Evolutionary conservation across 1,140 invertebrate species (phyloP), one percentile per base, ranked within the genome.

Genomic region (Schlechtendalia chinensis): DNA sequence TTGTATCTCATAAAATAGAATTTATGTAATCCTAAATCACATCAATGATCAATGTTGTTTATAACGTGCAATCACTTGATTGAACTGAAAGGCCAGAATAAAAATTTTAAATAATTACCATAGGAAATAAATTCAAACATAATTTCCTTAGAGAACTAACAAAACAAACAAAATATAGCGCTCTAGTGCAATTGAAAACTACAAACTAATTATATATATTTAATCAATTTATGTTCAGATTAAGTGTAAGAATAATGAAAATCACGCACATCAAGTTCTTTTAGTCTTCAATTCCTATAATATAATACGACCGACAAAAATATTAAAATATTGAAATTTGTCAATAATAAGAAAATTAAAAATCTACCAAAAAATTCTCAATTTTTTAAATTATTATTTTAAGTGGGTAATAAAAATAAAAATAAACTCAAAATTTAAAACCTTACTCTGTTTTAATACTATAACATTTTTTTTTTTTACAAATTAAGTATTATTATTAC

Each of bases 161-260:
- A 79, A 79, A 79, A 79, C 58, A 79, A 79, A 79, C 58, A 79
- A 79, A 79, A 79, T 79, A 79, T 79, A 79, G 75, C 75, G 75
- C 75, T 79, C 75, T 79, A 79, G 75, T 79, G 75, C 75, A 79
- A 79, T 79, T 79, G 75, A 79, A 77, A 79, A 79, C 75, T 79
- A 79, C 75, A 79, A 79, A 79, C 75, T 79, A 79, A 79, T 79
- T 79, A 79, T 79, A 79, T 79, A 79, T 79, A 79, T 79, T 79
- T 79, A 79, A 79, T 79, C 58, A 79, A 77, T 61, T 79, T 29
- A n/a, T 79, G 1, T 79, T 63, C 53, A 79, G 58, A 59, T 77
- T 50, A 61, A 63, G 75, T 79, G 56, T 79, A 79, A 79, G 75
- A 79, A 79, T 61, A 77, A 61, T 79, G 22, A 47, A 77, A 79